phyloP scores from a whole-genome alignment of 2,113 vertebrate genomes.

The Podarcis raffonei region DNA sequence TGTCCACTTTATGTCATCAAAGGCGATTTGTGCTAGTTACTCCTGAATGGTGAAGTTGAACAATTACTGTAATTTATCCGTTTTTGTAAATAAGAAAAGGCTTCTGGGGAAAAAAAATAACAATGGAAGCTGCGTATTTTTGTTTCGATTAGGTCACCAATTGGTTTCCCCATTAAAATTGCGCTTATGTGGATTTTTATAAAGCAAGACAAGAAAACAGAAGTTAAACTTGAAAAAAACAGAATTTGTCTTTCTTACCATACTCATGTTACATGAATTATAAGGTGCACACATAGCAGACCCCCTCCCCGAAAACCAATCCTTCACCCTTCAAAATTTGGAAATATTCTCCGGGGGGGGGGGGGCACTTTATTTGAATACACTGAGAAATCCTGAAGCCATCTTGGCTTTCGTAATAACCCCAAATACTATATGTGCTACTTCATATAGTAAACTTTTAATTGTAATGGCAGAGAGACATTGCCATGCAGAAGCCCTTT shows the following conservation, averaged over 20 bases:
- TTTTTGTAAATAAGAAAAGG: not conserved
- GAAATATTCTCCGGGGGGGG: no score
- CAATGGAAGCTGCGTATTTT: not conserved
- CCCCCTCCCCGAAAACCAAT: no score
- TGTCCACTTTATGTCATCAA: not conserved
- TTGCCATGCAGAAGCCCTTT: not conserved
- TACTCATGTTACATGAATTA: not conserved
- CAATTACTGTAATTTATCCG: not conserved
- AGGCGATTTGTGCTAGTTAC: not conserved
- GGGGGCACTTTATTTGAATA: no score
- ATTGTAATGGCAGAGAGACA: not conserved
- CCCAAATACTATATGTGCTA: no score
- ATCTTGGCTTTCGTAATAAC: no score
- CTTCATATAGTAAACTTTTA: not conserved
- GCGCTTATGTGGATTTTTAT: not conserved
- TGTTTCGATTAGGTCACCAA: conserved; percentile 5
- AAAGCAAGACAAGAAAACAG: not conserved
- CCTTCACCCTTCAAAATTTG: no score
- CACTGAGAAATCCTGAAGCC: no score
- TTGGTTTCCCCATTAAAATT: conserved; percentile 9
- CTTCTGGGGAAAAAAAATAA: not conserved
- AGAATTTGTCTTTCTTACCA: not conserved
- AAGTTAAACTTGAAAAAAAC: not conserved
- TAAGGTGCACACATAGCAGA: no score
- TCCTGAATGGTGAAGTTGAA: not conserved